Evolutionary conservation across 2,797 vertebrate species (phyloP), one percentile per base, ranked within the genome.

Genomic region (Australoheros facetus): DNA sequence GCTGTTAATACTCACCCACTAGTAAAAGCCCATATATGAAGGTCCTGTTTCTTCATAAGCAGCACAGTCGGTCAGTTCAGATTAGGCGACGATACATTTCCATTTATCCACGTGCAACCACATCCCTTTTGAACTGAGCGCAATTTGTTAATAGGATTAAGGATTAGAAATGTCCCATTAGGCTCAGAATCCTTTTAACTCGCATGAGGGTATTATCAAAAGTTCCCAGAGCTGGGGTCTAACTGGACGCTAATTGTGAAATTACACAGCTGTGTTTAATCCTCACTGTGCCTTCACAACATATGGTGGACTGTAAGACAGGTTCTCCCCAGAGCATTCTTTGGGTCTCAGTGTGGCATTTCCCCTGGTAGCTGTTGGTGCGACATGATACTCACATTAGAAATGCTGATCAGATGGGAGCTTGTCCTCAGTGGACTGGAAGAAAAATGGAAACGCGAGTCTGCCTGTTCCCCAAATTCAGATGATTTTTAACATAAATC

Each of bases 121-220:
- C 64, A 51, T 69, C 28, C 17, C 26, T n/a, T 69, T 48, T 70
- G 16, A 76, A 66, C 45, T 51, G 21, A 11, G 8, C 66, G 69
- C 75, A 78, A 82, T 58, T 83, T 51, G 55, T 32, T 80, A 78
- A 75, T 71, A 28, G 77, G 81, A 84, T 87, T 80, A 81, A 42
- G 73, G 81, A 79, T 89, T 83, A 87, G 57, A 10, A 70, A 8
- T 59, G 78, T 75, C 48, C 75, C 66, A 77, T 86, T 83, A 83
- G 62, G 45, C 66, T 77, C 70, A 45, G 56, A 87, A 83, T 80
- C 75, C 64, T 80, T 87, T 76, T 42, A 78, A 84, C 81, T 79
- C 4, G 2, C 45, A 5, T 58, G 62, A 79, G 37, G 80, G 62
- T 79, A 59, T 87, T 71, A 79, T 56, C 8, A 80, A 45, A 73